Conservation (phyloP, 1,140 invertebrate species). For the Brachystomella parvula region DNA sequence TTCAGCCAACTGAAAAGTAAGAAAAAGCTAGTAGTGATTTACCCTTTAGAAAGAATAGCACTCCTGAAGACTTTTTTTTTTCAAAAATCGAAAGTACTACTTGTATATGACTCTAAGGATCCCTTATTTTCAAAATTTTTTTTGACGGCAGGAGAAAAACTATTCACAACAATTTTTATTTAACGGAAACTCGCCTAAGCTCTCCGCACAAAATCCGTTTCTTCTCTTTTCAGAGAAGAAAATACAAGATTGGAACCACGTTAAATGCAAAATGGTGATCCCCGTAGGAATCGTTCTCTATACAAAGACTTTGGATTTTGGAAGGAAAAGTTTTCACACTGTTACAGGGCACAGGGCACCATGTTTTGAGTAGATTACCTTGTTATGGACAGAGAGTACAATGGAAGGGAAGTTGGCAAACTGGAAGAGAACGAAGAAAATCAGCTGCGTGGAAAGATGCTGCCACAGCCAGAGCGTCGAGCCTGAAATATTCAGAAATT, state of each 20-base stretch:
- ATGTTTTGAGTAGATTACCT: slow-evolving; percentile 50
- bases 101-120: neutral
- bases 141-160: neutral
- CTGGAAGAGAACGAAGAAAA: slow-evolving; percentile 91
- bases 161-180: neutral
- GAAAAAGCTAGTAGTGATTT: slow-evolving; percentile 24
- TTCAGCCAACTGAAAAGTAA: slow-evolving; percentile 55
- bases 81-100: neutral
- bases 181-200: no score
- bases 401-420: slow-evolving; percentile 81
- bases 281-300: no score
- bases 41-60: no score
- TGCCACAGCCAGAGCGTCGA: slow-evolving; percentile 77
- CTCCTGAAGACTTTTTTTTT: no score
- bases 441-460: slow-evolving; percentile 87
- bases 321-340: no score
- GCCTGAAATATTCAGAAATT: no score
- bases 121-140: slow-evolving; percentile 5
- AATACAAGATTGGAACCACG: no score
- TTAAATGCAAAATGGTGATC: no score
- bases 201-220: no score
- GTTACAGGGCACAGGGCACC: no score
- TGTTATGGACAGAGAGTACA: slow-evolving; percentile 77
- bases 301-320: slow-evolving; percentile 14
- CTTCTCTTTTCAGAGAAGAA: no score